These are phyloP conservation scores for Eupeodes latifasciatus DNA, from an alignment of 2,888 invertebrate genomes.

Conservation along the genomic window DNA sequence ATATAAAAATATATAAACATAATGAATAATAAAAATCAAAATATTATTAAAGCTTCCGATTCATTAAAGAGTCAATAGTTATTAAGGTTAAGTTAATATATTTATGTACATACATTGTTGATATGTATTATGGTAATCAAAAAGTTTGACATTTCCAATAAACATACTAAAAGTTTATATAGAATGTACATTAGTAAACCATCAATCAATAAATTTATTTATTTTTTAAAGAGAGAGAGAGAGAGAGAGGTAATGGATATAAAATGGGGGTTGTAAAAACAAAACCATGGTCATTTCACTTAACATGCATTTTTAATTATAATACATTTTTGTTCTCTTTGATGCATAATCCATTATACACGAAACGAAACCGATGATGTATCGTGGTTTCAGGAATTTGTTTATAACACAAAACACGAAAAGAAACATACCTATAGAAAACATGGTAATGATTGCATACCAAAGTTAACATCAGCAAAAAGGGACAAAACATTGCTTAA, in stretches of 20 bases:
- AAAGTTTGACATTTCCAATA: conserved; percentile 7
- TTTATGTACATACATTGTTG: no score
- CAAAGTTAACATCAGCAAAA: no score
- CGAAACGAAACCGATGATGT: no score
- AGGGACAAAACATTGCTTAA: no score
- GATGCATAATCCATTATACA: no score
- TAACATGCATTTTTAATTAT: neutral
- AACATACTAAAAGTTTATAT: no score
- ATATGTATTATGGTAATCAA: conserved; percentile 4
- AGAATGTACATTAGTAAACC: no score
- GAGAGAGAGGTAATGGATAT: neutral
- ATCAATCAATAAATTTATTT: conserved; percentile 11
- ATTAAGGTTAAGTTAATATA: no score
- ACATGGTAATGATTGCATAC: no score
- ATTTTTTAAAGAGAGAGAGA: neutral
- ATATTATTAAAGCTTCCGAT: conserved; percentile 40
- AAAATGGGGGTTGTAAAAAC: neutral
- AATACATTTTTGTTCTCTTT: neutral
- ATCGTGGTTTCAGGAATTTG: neutral
- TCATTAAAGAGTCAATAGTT: no score
- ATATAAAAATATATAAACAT: neutral
- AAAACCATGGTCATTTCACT: neutral
- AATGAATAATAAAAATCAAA: neutral
- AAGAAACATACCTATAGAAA: no score
- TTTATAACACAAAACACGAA: neutral